Base-by-base conservation (phyloP, 2,888 invertebrate genomes). In the Bombylius discolor region DNA sequence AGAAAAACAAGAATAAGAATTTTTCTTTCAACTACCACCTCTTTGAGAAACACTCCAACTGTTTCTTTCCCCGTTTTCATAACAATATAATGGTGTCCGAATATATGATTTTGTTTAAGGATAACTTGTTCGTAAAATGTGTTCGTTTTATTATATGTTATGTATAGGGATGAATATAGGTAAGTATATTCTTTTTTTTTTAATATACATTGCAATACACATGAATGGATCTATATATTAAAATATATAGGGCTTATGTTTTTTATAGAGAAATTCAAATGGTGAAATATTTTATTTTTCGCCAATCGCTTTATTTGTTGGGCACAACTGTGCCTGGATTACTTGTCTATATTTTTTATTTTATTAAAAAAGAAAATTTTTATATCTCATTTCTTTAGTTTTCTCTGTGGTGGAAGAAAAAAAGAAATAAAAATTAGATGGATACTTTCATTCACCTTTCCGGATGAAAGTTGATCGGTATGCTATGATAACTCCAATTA, bases 281-380 rank as follows among this genome's bases (percentile, higher is more conserved):
- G 51, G 47, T 36, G 58, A 42, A 42, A 11, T 45, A 52, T 58
- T 58, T 57, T 52, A 52, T 51, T 58, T 57, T 55, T 58, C 56
- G 50, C 58, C 58, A 58, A 58, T 58, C 56, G 48, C 58, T 58
- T 58, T 53, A 58, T 58, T 58, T 56, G 56, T 53, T 55, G 58
- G 58, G 53, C 58, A 58, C 58, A 58, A 58, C 53, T 58, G 58
- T 56, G 39, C 11, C 11, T 42, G 12, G 39, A 42, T 5, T 42
- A 42, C 12, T 5, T 42, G 8, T 42, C 39, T 11, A 42, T 11
- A 7, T 42, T 51, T 46, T 47, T 34, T 34, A 34, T 47, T 11
- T 42, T 11, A 5, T 11, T 47, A 42, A 47, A 53, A 47, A 50
- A 53, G 9, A 39, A 14, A 14, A 48, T 23, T 23, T 23, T 23